Conservation (phyloP, 2,113 vertebrate species). For the Nothoprocta perdicaria region DNA sequence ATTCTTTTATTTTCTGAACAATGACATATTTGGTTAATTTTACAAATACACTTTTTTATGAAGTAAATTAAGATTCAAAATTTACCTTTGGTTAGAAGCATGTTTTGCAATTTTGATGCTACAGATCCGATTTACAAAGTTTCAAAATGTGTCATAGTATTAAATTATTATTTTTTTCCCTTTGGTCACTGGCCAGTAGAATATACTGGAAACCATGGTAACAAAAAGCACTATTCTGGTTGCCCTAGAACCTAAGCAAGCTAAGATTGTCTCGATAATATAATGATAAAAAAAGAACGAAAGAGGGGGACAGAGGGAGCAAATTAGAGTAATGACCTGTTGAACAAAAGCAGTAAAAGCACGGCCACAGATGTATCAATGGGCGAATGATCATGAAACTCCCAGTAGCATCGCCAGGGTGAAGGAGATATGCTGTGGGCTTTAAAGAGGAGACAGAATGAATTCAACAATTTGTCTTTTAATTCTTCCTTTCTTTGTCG, state of each 20-base stretch:
- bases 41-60: constrained; percentile 8
- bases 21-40: constrained; percentile 40
- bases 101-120: constrained; percentile 11
- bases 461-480: background rate
- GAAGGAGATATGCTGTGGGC: background rate
- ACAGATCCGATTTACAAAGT: constrained; percentile 18
- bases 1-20: constrained; percentile 48
- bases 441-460: background rate
- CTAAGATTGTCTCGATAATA: constrained; percentile 9
- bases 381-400: background rate
- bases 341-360: background rate
- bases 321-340: background rate
- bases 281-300: background rate
- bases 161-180: background rate
- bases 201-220: constrained; percentile 34
- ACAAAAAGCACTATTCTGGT: background rate
- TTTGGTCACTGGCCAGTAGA: background rate
- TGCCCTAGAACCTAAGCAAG: constrained; percentile 4
- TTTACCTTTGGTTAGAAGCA: background rate
- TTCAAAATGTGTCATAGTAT: background rate
- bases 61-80: constrained; percentile 44
- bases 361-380: background rate
- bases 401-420: background rate
- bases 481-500: background rate
- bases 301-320: background rate